Base-by-base conservation (phyloP, 2,888 invertebrate species). In the Pteria penguin region DNA sequence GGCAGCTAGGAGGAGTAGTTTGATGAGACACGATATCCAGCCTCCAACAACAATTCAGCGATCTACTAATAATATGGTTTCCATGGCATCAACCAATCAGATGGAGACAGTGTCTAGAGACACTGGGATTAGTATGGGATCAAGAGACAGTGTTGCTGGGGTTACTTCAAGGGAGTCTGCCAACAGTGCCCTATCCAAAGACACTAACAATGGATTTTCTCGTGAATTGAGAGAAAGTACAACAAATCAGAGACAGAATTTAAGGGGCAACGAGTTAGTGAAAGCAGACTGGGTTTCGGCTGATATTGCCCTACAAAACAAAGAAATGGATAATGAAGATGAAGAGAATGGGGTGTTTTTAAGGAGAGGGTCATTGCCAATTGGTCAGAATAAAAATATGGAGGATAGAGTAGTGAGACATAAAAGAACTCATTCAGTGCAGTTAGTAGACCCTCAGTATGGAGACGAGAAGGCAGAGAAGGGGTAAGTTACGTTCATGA, bases 1-100 rank as follows among this genome's bases (percentile, higher is more conserved):
- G 29, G 76, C 80, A 60, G 84, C 87, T 4, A 70, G 90, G 14
- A 84, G 78, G 54, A 33, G 24, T 33, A 55, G 65, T 26, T 26
- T 62, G 2, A 31, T 32, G 22, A 57, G 32, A 24, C 55, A 24
- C n/a, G 31, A 57, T 18, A 26, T 24, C 29, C 33, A 26, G 24
- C 14, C 57, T 26, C 31, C 29, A 5, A 31, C 31, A 31, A 31
- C 57, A 22, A 57, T 57, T 57, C 68, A 68, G 29, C 22, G 11
- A 8, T n/a, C 22, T 24, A 8, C n/a, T 8, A 68, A 33, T 11
- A 57, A 55, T 68, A 18, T 31, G 11, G 57, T 57, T 33, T 22
- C 54, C 24, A 32, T 32, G 14, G 55, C 68, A 68, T 32, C 68
- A 57, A 55, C 31, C 55, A 68, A 31, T 68, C 54, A 54, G 29